Conservation (phyloP, 2,888 invertebrate genomes). For the Folsomia manolachei region DNA sequence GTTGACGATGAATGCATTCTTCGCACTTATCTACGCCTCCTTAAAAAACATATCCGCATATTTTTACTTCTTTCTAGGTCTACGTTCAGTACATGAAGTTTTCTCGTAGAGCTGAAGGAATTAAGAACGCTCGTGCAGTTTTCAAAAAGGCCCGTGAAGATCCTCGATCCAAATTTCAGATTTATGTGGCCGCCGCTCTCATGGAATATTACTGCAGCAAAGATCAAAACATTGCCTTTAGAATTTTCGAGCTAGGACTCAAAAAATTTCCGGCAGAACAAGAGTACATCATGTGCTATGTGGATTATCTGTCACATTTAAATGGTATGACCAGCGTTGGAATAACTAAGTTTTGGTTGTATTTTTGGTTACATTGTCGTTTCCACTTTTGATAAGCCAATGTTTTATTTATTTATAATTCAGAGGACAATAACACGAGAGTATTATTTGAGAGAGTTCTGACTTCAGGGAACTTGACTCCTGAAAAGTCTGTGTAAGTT, state of each 20-base stretch:
- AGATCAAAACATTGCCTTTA: conserved; percentile 92
- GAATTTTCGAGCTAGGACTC: conserved; percentile 94
- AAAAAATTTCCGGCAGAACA: conserved; percentile 95
- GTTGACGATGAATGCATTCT: not conserved
- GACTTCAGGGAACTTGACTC: conserved; percentile 83
- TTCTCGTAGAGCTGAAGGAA: conserved; percentile 92
- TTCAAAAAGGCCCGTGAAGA: conserved; percentile 96
- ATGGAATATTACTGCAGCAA: conserved; percentile 99
- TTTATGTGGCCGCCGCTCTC: conserved; percentile 92
- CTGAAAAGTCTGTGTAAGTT: conserved; percentile 84
- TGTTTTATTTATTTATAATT: conserved; percentile 29
- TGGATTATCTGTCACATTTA: conserved; percentile 94
- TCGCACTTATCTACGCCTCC: not conserved
- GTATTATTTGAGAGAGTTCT: conserved; percentile 97
- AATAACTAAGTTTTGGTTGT: too few species aligned
- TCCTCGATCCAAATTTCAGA: conserved; percentile 75
- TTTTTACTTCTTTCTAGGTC: conserved; percentile 60
- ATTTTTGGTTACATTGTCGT: too few species aligned
- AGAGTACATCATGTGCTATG: conserved; percentile 91
- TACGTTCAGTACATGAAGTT: conserved; percentile 99
- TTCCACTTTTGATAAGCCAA: conserved; percentile 20
- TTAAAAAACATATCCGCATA: not conserved
- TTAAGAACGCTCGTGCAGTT: conserved; percentile 89
- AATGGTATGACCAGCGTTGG: conserved; percentile 85
- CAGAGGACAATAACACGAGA: conserved; percentile 98